These are phyloP conservation scores for Cydia fagiglandana DNA, from an alignment of 1,140 invertebrate species.

Conservation along the genomic window DNA sequence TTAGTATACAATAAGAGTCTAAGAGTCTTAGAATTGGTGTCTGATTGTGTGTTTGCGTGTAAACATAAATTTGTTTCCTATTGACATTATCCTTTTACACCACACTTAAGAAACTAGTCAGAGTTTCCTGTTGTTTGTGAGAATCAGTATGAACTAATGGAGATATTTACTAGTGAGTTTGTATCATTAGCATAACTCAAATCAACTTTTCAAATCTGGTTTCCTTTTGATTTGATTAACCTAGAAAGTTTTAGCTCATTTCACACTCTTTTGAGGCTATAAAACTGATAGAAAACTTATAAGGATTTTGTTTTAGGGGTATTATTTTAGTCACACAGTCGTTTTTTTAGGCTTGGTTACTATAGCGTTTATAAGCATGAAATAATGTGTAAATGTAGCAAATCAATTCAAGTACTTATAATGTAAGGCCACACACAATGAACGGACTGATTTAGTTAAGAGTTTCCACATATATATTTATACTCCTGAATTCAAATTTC, in stretches of 20 bases:
- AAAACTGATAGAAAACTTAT: too few species aligned
- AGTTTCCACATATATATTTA: too few species aligned
- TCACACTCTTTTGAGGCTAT: not conserved
- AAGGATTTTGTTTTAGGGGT: not conserved
- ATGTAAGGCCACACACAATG: too few species aligned
- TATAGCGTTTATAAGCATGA: too few species aligned
- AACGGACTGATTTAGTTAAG: too few species aligned
- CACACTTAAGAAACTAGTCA: not conserved
- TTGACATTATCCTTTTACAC: not conserved
- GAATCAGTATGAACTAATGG: not conserved
- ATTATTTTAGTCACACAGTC: too few species aligned
- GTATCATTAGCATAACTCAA: constrained; percentile 4
- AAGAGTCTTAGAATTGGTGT: not conserved
- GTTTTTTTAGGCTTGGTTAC: too few species aligned
- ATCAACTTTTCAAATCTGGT: not conserved
- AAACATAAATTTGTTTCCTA: constrained; percentile 11
- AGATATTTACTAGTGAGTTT: not conserved
- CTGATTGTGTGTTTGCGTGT: constrained; percentile 3
- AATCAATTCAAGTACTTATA: too few species aligned
- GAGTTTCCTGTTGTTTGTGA: not conserved
- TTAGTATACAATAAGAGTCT: not conserved
- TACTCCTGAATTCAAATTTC: too few species aligned
- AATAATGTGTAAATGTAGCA: too few species aligned
- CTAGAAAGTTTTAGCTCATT: not conserved
- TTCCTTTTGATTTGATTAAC: constrained; percentile 1